Percentiles rank a stretch among this genome's conserved stretches.
Evolutionary conservation across 1,140 invertebrate genomes (phyloP).

Genomic region (Drosophila setifemur): DNA sequence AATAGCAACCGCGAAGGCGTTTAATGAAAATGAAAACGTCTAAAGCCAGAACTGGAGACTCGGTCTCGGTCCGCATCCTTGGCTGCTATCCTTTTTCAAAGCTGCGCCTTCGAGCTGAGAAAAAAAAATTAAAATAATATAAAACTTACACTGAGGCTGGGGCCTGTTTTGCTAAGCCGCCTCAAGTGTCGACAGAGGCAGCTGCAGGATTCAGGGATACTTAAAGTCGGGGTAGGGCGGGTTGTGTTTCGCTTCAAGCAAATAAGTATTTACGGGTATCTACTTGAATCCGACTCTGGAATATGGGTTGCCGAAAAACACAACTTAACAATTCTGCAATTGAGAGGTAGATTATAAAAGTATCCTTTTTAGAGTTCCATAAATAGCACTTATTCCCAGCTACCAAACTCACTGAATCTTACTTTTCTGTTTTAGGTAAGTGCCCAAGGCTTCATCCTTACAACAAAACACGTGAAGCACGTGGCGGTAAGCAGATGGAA

Average conservation of each 20-base stretch:
- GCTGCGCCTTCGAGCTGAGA: slow-evolving; percentile 12
- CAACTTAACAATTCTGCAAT: slow-evolving; percentile 47
- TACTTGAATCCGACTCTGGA: slow-evolving; percentile 36
- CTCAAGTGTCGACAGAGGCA: slow-evolving; percentile 72
- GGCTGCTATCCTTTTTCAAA: slow-evolving; percentile 69
- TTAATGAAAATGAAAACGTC: slow-evolving; percentile 79
- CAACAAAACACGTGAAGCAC: slow-evolving; percentile 57
- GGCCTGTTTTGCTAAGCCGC: slow-evolving; percentile 25
- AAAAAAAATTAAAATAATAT: slow-evolving; percentile 61
- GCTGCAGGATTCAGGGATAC: slow-evolving; percentile 4
- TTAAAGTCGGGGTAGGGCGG: not conserved
- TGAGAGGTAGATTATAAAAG: slow-evolving; percentile 3
- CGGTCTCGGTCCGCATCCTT: not conserved
- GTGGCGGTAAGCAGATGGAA: slow-evolving; percentile 67
- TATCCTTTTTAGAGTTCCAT: not conserved
- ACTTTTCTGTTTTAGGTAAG: slow-evolving; percentile 56
- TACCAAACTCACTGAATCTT: not conserved
- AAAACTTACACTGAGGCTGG: slow-evolving; percentile 42
- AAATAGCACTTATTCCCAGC: not conserved
- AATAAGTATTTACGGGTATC: slow-evolving; percentile 29
- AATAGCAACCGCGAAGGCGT: slow-evolving; percentile 54
- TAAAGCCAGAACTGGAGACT: slow-evolving; percentile 49
- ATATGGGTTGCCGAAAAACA: slow-evolving; percentile 17
- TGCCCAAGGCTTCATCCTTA: slow-evolving; percentile 59
- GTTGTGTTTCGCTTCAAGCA: slow-evolving; percentile 13